Conservation (phyloP, 2,888 invertebrate genomes). For the Megastigmus dorsalis region DNA sequence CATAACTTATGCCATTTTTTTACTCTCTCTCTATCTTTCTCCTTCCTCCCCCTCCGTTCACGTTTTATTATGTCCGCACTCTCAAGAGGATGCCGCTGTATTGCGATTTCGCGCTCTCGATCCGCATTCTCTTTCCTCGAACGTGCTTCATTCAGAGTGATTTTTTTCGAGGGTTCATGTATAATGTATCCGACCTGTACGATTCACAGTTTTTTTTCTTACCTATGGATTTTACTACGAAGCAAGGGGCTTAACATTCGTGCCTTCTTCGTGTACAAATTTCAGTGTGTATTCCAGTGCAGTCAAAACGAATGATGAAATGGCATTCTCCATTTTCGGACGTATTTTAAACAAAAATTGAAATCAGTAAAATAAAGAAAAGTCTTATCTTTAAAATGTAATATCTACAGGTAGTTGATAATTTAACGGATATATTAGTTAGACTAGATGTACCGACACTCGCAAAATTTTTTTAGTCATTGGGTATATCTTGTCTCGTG, state of each 20-base stretch:
- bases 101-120: slow-evolving; percentile 29
- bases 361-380: background rate
- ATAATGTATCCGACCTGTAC: slow-evolving; percentile 1
- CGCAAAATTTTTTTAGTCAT: no score
- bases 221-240: no score
- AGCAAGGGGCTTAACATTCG: slow-evolving; percentile 11
- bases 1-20: slow-evolving; percentile 10
- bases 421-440: background rate
- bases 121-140: slow-evolving; percentile 2
- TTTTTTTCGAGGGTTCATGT: slow-evolving; percentile 7
- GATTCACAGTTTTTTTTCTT: background rate
- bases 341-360: background rate
- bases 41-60: background rate
- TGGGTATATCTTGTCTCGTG: no score
- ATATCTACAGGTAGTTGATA: background rate
- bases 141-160: background rate
- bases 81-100: slow-evolving; percentile 13
- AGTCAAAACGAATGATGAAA: no score
- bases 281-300: no score
- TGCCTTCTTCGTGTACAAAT: slow-evolving; percentile 16
- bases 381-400: background rate
- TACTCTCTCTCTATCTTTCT: background rate
- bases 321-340: no score
- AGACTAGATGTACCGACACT: no score
- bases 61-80: background rate